Evolutionary conservation across 2,888 invertebrate genomes (phyloP).

Genomic region (Mesoligia furuncula): DNA sequence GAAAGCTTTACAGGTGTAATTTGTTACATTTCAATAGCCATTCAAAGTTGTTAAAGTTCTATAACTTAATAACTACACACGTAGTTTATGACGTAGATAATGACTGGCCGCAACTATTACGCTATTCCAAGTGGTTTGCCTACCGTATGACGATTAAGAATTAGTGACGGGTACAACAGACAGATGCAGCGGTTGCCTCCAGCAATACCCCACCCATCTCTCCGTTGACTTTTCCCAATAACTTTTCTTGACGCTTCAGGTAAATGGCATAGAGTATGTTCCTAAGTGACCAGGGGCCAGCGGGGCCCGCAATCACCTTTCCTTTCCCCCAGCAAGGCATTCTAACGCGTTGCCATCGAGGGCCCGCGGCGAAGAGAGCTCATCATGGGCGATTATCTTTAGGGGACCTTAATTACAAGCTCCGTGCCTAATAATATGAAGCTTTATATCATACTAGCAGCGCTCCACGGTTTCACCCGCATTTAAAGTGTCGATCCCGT

Average conservation of each 20-base stretch:
- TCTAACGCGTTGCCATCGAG: constrained; percentile 44
- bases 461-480: too few species aligned
- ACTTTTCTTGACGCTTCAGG: constrained; percentile 47
- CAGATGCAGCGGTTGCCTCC: constrained; percentile 27
- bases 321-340: constrained; percentile 56
- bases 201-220: constrained; percentile 48
- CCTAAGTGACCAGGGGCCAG: constrained; percentile 62
- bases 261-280: constrained; percentile 54
- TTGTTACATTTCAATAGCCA: constrained; percentile 46
- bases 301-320: constrained; percentile 66
- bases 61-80: constrained; percentile 12
- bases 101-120: constrained; percentile 39
- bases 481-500: too few species aligned
- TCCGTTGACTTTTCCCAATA: not conserved
- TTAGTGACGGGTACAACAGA: constrained; percentile 53
- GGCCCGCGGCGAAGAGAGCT: constrained; percentile 66
- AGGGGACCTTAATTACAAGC: constrained; percentile 74
- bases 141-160: constrained; percentile 56
- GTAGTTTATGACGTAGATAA: constrained; percentile 46
- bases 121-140: constrained; percentile 47
- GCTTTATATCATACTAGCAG: constrained; percentile 39
- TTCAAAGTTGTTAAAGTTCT: constrained; percentile 33
- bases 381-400: constrained; percentile 73
- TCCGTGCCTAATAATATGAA: constrained; percentile 71
- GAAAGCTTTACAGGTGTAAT: constrained; percentile 43